Evolutionary conservation across 2,797 vertebrate genomes (phyloP).

Genomic region (Acanthurus lineatus): DNA sequence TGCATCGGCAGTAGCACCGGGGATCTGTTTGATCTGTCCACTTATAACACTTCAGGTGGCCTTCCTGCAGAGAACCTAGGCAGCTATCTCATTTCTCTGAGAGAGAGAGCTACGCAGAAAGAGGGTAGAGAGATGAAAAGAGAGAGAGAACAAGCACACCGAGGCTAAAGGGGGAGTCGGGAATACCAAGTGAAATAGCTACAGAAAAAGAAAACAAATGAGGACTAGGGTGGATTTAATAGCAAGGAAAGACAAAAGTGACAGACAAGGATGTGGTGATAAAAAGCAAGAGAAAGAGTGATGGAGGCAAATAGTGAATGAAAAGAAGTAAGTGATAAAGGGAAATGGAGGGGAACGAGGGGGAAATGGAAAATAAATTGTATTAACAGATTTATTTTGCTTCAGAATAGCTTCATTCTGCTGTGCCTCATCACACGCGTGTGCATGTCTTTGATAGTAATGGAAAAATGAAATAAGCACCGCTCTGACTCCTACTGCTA

Average conservation of each 20-base stretch:
- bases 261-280: background rate
- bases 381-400: conserved; percentile 42
- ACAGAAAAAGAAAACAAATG: conserved; percentile 32
- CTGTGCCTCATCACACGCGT: conserved; percentile 34
- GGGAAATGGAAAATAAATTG: conserved; percentile 31
- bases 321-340: conserved; percentile 11
- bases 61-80: conserved; percentile 54
- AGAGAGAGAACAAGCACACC: background rate
- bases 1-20: conserved; percentile 55
- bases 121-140: background rate
- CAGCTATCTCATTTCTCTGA: conserved; percentile 49
- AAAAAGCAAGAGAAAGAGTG: background rate
- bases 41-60: conserved; percentile 68
- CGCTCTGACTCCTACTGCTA: background rate
- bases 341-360: conserved; percentile 22
- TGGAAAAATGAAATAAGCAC: conserved; percentile 24
- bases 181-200: background rate
- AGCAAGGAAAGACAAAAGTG: conserved; percentile 5
- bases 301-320: background rate
- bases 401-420: conserved; percentile 23
- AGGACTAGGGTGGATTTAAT: conserved; percentile 18
- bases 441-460: conserved; percentile 20
- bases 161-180: background rate
- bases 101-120: conserved; percentile 1
- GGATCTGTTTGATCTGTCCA: conserved; percentile 73